These are phyloP conservation scores for Fabriciana adippe DNA, from an alignment of 2,888 invertebrate genomes.

Conservation along the genomic window DNA sequence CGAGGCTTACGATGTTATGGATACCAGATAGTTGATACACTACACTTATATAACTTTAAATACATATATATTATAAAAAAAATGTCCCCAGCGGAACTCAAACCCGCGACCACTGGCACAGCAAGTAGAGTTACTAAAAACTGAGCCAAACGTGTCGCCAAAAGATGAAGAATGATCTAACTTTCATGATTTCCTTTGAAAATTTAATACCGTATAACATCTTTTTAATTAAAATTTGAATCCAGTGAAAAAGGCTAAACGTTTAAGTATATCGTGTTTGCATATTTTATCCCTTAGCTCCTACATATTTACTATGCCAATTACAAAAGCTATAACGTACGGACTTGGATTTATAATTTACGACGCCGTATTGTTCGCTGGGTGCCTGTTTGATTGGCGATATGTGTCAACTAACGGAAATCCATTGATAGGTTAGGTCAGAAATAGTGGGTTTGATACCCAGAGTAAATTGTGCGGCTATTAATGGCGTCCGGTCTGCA, in stretches of 20 bases:
- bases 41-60: too few relatives aligned
- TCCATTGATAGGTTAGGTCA: constrained; percentile 79
- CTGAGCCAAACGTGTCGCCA: too few relatives aligned
- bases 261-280: too few relatives aligned
- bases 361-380: constrained; percentile 79
- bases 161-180: too few relatives aligned
- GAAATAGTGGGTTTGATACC: constrained; percentile 78
- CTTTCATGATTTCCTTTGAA: too few relatives aligned
- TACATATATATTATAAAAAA: too few relatives aligned
- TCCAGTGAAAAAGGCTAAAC: not conserved
- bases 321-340: constrained; percentile 23
- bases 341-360: constrained; percentile 56
- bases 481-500: constrained; percentile 78
- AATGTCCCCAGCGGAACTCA: too few relatives aligned
- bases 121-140: too few relatives aligned
- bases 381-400: constrained; percentile 73
- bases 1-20: too few relatives aligned
- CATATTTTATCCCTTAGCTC: constrained; percentile 17
- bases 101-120: too few relatives aligned
- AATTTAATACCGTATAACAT: too few relatives aligned
- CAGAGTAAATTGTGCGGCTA: constrained; percentile 76
- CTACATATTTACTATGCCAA: constrained; percentile 17
- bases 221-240: not conserved
- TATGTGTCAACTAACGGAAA: constrained; percentile 82
- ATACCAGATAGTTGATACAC: too few relatives aligned